Evolutionary conservation across 2,888 invertebrate species (phyloP).

Genomic region (Lithosia quadra): DNA sequence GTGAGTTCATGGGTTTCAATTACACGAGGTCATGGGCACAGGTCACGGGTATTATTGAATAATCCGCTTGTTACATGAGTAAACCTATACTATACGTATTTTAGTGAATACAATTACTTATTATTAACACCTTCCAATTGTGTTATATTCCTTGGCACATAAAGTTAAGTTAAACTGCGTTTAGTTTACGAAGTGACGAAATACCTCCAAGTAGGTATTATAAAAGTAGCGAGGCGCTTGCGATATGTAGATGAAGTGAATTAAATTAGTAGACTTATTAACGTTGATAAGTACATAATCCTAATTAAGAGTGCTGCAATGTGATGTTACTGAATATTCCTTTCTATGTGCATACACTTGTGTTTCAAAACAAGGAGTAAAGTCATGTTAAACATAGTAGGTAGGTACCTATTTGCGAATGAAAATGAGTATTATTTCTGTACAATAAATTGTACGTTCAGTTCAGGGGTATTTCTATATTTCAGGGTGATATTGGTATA

Average conservation of each 20-base stretch:
- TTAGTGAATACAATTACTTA: constrained; percentile 18
- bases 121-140: constrained; percentile 21
- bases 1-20: constrained; percentile 26
- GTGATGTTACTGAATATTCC: neutral
- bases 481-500: too few relatives aligned
- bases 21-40: constrained; percentile 28
- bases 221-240: constrained; percentile 7
- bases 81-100: constrained; percentile 24
- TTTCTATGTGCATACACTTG: neutral
- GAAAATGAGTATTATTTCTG: neutral
- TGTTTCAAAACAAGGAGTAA: neutral
- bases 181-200: constrained; percentile 27
- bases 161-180: constrained; percentile 25
- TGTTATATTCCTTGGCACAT: constrained; percentile 30
- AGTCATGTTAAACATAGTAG: neutral
- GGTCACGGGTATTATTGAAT: constrained; percentile 28
- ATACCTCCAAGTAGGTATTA: constrained; percentile 6
- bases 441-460: too few relatives aligned
- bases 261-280: constrained; percentile 17
- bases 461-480: too few relatives aligned
- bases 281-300: constrained; percentile 6
- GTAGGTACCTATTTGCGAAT: too few relatives aligned
- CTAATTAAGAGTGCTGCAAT: constrained; percentile 4
- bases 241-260: constrained; percentile 18
- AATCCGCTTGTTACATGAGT: constrained; percentile 15